Evolutionary conservation across 2,113 vertebrate genomes (phyloP), one percentile per base, ranked within the genome.

Genomic region (Salvelinus fontinalis): DNA sequence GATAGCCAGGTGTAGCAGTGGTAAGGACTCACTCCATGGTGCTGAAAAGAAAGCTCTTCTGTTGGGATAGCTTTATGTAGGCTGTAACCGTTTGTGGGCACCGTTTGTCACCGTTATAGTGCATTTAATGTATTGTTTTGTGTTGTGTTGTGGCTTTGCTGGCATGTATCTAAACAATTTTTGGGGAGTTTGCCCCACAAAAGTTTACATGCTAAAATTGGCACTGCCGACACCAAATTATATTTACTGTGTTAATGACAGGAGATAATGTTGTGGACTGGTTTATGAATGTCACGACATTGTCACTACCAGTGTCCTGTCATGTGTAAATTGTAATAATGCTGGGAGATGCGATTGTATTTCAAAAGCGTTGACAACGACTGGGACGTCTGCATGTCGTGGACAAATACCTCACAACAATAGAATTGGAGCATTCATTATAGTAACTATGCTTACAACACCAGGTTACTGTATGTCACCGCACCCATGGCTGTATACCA

Each of bases 301-400:
- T 70, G 71, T 39, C 49, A 72, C 13, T 20, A 16, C 51, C 34
- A 16, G 31, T 65, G 18, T 44, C 29, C 29, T 22, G 66, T 44
- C 2, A 44, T n/a, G 1, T 75, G 70, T 74, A n/a, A 34, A 34
- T 31, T 31, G 31, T 31, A 31, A 31, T 31, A 31, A 62, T 0
- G 44, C 73, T 6, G 20, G 20, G 67, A 60, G 75, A 29, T 76
- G 68, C 39, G 51, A 75, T 80, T 73, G 75, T 64, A 77, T 85
- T 78, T 81, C 68, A 69, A 6, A 6, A 48, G 65, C 75, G 79
- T 76, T 80, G 81, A 87, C 82, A 48, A 59, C 18, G 68, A 51
- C 18, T 5, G 16, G 59, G 44, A 73, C 70, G 77, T 84, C 85
- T 74, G 74, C 83, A 66, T 34, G 49, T 66, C 18, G 51, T 27